phyloP scores from a whole-genome alignment of 2,797 vertebrate genomes.

The Hoplostethus atlanticus region DNA sequence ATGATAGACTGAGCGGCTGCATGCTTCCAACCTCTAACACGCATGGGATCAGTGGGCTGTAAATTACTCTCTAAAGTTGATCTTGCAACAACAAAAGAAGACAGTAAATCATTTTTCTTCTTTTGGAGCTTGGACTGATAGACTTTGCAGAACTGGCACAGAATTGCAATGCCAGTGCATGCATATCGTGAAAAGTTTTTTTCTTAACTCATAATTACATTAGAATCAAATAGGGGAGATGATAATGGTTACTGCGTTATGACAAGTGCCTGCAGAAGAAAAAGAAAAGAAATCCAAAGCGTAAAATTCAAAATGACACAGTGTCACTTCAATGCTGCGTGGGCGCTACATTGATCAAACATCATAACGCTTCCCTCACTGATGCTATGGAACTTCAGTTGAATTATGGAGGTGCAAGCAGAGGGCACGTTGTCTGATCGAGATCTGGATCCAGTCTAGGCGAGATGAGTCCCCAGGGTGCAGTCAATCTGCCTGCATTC shows the following conservation, averaged over 20 bases:
- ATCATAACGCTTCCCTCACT: not conserved
- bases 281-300: not conserved
- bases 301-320: not conserved
- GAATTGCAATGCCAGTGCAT: too few species aligned
- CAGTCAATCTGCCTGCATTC: too few species aligned
- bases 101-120: not conserved
- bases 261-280: not conserved
- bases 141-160: too few species aligned
- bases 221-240: too few species aligned
- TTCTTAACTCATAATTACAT: too few species aligned
- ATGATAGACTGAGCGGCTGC: slow-evolving; percentile 19
- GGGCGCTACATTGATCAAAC: not conserved
- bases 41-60: slow-evolving; percentile 8
- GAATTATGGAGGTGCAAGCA: too few species aligned
- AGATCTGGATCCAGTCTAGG: too few species aligned
- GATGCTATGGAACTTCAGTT: not conserved
- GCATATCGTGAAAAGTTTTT: too few species aligned
- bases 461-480: too few species aligned
- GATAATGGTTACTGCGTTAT: too few species aligned
- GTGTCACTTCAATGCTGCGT: not conserved
- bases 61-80: slow-evolving; percentile 26
- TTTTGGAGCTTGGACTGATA: not conserved
- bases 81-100: not conserved
- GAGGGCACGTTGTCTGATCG: too few species aligned
- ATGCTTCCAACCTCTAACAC: slow-evolving; percentile 4